A percentile compares a stretch with the other conserved stretches of the same genome.
These are phyloP conservation scores for Acleris emargana DNA, from an alignment of 2,888 invertebrate species.

Conservation along the genomic window DNA sequence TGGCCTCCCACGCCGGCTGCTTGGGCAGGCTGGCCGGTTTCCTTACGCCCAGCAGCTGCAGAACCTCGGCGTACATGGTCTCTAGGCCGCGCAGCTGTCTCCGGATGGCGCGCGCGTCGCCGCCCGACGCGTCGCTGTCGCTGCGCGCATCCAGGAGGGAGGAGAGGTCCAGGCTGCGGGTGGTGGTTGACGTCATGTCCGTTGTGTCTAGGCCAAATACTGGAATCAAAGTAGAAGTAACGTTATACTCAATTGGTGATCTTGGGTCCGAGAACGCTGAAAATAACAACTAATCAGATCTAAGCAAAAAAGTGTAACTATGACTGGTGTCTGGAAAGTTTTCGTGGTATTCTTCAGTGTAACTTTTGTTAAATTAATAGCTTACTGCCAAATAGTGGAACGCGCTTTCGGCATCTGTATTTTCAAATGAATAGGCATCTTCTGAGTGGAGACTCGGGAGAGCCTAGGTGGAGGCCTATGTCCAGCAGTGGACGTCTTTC, in stretches of 20 bases:
- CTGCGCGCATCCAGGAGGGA: slow-evolving; percentile 90
- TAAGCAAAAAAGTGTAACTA: no score
- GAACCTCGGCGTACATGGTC: slow-evolving; percentile 93
- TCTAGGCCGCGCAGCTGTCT: slow-evolving; percentile 92
- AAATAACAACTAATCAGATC: no score
- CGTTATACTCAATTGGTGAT: not conserved
- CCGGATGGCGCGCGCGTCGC: slow-evolving; percentile 90
- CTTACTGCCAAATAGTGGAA: no score
- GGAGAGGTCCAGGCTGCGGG: slow-evolving; percentile 89
- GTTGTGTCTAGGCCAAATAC: slow-evolving; percentile 89
- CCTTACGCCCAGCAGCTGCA: slow-evolving; percentile 72
- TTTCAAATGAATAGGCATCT: no score
- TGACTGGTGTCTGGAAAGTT: no score
- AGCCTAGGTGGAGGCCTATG: no score
- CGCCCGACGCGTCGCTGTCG: slow-evolving; percentile 90
- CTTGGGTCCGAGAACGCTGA: no score
- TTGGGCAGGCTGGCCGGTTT: slow-evolving; percentile 51
- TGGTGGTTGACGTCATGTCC: slow-evolving; percentile 91
- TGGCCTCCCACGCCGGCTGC: slow-evolving; percentile 83
- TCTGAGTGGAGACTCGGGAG: no score
- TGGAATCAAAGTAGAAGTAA: slow-evolving; percentile 52
- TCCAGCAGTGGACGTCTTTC: no score
- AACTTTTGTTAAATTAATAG: no score
- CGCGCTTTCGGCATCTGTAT: no score
- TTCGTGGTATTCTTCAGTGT: no score